These are phyloP conservation scores for Alligator sinensis DNA, from an alignment of 2,113 vertebrate species.

Conservation along the genomic window DNA sequence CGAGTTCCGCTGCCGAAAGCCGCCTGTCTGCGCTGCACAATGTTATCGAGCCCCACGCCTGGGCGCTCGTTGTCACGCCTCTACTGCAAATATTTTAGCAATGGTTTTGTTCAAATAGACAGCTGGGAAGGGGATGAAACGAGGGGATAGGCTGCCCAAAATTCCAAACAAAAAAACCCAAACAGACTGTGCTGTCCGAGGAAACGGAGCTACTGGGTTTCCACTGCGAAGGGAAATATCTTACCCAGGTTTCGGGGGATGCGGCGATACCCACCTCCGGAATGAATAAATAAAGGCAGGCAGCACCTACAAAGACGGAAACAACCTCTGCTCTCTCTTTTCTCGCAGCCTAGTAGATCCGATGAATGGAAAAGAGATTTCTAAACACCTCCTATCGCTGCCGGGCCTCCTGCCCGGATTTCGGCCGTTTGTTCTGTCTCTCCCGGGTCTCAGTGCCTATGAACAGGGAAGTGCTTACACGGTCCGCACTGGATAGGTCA, in stretches of 20 bases:
- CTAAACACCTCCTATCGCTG: neutral
- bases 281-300: too few species aligned
- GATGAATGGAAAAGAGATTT: neutral
- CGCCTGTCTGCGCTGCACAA: conserved; percentile 71
- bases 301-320: neutral
- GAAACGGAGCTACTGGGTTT: too few species aligned
- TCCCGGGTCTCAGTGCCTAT: too few species aligned
- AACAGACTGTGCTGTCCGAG: too few species aligned
- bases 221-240: neutral
- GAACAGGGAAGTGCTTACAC: too few species aligned
- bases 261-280: too few species aligned
- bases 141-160: too few species aligned
- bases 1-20: conserved; percentile 72
- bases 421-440: neutral
- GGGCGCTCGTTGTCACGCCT: conserved; percentile 75
- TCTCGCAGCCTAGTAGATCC: neutral
- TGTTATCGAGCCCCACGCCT: conserved; percentile 76
- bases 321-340: neutral
- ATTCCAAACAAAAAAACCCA: too few species aligned
- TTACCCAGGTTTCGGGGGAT: neutral
- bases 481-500: too few species aligned
- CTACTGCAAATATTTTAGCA: conserved; percentile 75
- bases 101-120: conserved; percentile 72
- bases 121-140: conserved; percentile 23
- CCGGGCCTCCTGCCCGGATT: neutral